Conservation (phyloP, 2,888 invertebrate genomes). For the Lasioglossum zephyrum region DNA sequence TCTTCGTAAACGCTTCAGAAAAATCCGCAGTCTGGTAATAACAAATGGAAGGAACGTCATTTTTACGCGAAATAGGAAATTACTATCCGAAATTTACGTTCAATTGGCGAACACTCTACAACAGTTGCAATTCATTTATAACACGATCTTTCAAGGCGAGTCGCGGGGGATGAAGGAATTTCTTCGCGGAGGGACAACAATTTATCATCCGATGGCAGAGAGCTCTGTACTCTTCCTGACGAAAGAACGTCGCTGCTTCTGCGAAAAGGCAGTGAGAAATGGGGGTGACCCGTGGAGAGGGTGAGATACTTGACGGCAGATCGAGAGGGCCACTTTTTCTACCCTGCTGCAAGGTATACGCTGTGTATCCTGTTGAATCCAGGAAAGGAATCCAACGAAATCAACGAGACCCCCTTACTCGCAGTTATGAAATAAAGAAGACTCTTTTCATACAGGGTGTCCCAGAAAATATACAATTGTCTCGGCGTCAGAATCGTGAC, state of each 20-base stretch:
- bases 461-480: no score
- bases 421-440: conserved; percentile 18
- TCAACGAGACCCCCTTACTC: neutral
- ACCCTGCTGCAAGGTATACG: neutral
- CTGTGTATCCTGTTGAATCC: conserved; percentile 10
- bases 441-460: no score
- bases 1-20: no score
- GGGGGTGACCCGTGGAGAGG: conserved; percentile 17
- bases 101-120: conserved; percentile 32
- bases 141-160: conserved; percentile 11
- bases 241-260: conserved; percentile 14
- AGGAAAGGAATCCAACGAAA: neutral
- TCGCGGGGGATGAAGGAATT: neutral
- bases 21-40: no score
- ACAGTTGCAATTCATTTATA: neutral
- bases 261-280: conserved; percentile 35
- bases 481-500: no score
- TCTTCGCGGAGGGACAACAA: conserved; percentile 19
- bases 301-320: conserved; percentile 27
- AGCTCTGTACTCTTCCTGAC: conserved; percentile 9
- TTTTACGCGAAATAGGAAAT: no score
- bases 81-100: neutral
- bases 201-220: conserved; percentile 25
- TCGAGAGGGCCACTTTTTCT: conserved; percentile 30
- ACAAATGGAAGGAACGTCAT: no score